These are phyloP conservation scores for Corythornis cristatus DNA, from an alignment of 2,113 vertebrate species.

Conservation along the genomic window DNA sequence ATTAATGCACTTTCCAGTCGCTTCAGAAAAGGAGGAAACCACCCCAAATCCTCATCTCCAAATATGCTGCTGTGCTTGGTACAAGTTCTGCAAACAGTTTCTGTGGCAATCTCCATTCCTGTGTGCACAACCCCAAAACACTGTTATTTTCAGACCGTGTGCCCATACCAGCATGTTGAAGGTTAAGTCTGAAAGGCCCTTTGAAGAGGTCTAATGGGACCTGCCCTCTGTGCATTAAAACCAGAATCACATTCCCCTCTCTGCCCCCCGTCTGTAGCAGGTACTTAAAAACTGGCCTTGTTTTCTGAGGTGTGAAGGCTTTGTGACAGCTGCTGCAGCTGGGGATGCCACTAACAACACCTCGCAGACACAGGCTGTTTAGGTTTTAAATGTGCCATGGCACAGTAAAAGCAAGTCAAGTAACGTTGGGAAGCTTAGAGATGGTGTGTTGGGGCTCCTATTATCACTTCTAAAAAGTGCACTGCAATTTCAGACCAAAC, in stretches of 20 bases:
- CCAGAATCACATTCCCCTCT: background rate
- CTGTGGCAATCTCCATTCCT: background rate
- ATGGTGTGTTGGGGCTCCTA: fast-evolving
- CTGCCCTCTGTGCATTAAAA: background rate
- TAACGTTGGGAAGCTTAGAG: background rate
- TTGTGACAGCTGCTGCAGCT: background rate
- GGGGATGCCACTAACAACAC: background rate
- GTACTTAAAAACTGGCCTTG: background rate
- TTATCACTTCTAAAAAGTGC: background rate
- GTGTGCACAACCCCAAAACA: fast-evolving
- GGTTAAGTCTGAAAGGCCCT: background rate
- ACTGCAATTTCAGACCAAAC: background rate
- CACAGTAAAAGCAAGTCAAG: background rate
- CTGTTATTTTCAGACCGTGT: background rate
- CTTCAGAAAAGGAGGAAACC: background rate
- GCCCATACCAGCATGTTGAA: background rate
- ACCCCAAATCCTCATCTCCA: background rate
- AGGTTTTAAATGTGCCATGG: background rate
- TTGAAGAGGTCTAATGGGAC: background rate
- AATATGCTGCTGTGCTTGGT: background rate
- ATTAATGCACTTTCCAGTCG: background rate
- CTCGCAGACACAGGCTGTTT: background rate
- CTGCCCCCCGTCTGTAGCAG: background rate
- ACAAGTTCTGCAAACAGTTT: background rate
- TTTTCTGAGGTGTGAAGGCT: background rate